A percentile compares a stretch with the other conserved stretches of the same genome.
Conservation (phyloP, 2,797 vertebrate genomes). For the Xenops minutus region DNA sequence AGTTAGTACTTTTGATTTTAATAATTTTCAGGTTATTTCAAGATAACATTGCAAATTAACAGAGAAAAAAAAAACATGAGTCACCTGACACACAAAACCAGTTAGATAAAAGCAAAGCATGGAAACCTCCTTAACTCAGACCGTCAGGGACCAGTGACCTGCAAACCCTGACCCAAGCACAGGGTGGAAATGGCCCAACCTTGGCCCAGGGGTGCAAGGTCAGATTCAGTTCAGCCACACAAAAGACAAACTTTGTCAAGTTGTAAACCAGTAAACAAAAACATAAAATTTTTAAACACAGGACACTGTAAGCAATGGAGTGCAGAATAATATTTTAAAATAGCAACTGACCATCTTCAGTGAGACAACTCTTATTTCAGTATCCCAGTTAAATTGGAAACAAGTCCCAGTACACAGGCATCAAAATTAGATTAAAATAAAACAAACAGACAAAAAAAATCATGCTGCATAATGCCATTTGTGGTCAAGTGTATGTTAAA, state of each 20-base stretch:
- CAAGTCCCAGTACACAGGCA: neutral
- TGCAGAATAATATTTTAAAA: neutral
- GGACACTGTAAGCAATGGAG: neutral
- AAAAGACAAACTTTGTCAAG: neutral
- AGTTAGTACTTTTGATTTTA: neutral
- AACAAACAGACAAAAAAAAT: neutral
- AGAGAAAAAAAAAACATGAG: fast-evolving
- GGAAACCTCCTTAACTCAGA: neutral
- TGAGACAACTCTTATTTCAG: neutral
- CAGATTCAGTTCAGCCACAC: neutral
- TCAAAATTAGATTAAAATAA: neutral
- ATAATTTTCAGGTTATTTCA: neutral
- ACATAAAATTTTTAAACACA: neutral
- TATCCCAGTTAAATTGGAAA: neutral
- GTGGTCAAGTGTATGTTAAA: neutral
- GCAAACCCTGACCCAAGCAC: neutral
- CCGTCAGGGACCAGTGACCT: neutral
- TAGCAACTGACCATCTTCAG: neutral
- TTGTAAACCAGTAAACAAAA: neutral
- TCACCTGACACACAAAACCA: neutral
- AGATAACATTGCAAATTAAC: neutral
- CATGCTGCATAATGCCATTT: neutral
- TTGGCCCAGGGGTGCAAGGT: neutral
- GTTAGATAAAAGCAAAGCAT: neutral
- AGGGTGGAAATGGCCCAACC: neutral